Percentiles rank a stretch among this genome's conserved stretches.
phyloP scores from a whole-genome alignment of 2,888 invertebrate species.

The Drosophila ustulata region DNA sequence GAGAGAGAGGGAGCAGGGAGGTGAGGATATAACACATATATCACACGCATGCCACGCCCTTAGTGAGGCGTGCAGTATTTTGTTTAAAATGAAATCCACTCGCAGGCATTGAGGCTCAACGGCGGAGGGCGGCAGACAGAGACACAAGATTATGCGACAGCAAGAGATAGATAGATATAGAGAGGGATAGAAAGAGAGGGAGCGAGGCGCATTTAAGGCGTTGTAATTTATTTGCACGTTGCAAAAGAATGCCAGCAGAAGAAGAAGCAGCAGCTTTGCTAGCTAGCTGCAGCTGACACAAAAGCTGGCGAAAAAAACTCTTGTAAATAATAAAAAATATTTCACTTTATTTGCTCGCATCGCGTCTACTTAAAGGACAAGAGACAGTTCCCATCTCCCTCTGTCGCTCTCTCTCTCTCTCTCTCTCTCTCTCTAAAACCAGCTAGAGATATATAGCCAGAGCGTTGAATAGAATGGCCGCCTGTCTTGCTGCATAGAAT shows the following conservation, averaged over 20 bases:
- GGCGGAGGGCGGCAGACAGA: conserved; percentile 12
- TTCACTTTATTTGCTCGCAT: conserved; percentile 62
- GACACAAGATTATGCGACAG: neutral
- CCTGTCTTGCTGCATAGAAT: conserved; percentile 24
- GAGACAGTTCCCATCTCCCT: neutral
- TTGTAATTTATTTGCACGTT: conserved; percentile 67
- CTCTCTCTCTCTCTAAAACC: neutral
- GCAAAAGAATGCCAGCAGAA: conserved; percentile 39
- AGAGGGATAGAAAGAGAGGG: neutral
- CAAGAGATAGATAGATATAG: neutral
- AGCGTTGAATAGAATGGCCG: conserved; percentile 31
- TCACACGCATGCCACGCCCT: conserved; percentile 52
- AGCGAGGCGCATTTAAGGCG: conserved; percentile 33
- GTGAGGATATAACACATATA: conserved; percentile 20
- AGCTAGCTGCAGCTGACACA: conserved; percentile 46
- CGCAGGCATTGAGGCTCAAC: conserved; percentile 30
- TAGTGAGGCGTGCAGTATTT: conserved; percentile 40
- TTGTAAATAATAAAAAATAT: conserved; percentile 69
- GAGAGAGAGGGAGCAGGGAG: neutral
- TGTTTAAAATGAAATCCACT: conserved; percentile 59
- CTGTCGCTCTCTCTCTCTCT: neutral
- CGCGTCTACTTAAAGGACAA: conserved; percentile 59
- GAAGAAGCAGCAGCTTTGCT: conserved; percentile 7
- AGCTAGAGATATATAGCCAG: conserved; percentile 14
- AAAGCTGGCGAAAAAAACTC: conserved; percentile 32